A percentile compares a stretch with the other conserved stretches of the same genome.
Conservation (phyloP, 2,113 vertebrate genomes). For the Pheucticus melanocephalus region DNA sequence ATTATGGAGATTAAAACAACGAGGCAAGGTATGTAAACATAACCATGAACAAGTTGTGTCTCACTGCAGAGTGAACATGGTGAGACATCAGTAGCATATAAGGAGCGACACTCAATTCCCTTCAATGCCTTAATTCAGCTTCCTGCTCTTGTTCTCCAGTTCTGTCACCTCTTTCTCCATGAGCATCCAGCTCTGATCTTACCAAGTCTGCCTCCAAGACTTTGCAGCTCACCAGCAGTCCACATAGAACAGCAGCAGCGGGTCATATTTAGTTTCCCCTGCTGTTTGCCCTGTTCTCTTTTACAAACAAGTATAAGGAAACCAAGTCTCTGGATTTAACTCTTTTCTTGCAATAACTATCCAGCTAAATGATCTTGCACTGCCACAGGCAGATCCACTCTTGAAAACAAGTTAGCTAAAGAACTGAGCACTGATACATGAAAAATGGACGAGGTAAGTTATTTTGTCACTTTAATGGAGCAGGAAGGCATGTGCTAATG, state of each 20-base stretch:
- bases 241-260: not conserved
- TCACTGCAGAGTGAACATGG: not conserved
- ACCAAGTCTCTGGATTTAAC: conserved; percentile 19
- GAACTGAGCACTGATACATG: not conserved
- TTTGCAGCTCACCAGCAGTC: not conserved
- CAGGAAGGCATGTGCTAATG: not conserved
- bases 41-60: not conserved
- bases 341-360: not conserved
- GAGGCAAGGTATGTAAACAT: not conserved
- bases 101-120: not conserved
- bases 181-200: not conserved
- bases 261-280: conserved; percentile 44
- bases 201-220: not conserved
- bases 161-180: not conserved
- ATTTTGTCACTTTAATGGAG: not conserved
- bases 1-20: not conserved
- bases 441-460: not conserved
- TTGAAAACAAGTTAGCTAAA: not conserved
- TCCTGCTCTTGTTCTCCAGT: not conserved
- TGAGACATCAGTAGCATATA: not conserved
- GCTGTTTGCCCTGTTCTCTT: conserved; percentile 23
- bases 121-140: not conserved
- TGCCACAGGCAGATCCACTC: not conserved
- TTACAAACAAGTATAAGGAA: not conserved
- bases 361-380: not conserved